Evolutionary conservation across 2,888 invertebrate genomes (phyloP), one percentile per base, ranked within the genome.

Genomic region (Acleris cristana): DNA sequence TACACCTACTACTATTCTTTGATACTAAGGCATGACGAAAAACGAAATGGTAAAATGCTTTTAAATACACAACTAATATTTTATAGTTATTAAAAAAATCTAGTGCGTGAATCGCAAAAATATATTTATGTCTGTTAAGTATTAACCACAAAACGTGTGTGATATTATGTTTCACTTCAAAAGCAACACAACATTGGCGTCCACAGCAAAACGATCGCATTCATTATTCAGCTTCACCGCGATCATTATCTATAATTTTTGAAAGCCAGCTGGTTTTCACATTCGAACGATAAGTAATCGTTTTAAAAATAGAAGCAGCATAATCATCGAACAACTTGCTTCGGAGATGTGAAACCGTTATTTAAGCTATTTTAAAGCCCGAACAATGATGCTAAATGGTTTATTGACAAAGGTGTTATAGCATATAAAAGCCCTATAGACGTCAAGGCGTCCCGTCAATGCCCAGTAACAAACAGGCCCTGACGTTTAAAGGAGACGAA

Each of bases 231-330:
- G 14, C 40, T 18, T n/a, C n/a, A 16, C n/a, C n/a, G 45, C 48
- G 48, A 8, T 48, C 48, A 48, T 48, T 48, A 48, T 48, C 48
- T 8, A 48, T 48, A 48, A 48, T n/a, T 48, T 55, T 40, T 55
- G 40, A 40, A 55, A 55, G 55, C 19, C 14, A 34, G 40, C 34
- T 14, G 19, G 16, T 16, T 55, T 55, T 55, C 40, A 54, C 30
- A 30, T 5, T 30, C 18, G 18, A 34, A 54, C 54, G 40, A 40
- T 40, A 55, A 40, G 40, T 19, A n/a, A n/a, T n/a, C n/a, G 34
- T 12, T 55, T 55, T 40, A 55, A 34, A 55, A 26, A 55, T 19
- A 55, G 21, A 55, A 40, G n/a, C 40, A 14, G 19, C 10, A 34
- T 8, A 40, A 3, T 30, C 30, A 40, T 40, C 40, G 55, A 21